These are phyloP conservation scores for Onychomys torridus DNA, from an alignment of 2,797 vertebrate genomes.

Conservation along the genomic window DNA sequence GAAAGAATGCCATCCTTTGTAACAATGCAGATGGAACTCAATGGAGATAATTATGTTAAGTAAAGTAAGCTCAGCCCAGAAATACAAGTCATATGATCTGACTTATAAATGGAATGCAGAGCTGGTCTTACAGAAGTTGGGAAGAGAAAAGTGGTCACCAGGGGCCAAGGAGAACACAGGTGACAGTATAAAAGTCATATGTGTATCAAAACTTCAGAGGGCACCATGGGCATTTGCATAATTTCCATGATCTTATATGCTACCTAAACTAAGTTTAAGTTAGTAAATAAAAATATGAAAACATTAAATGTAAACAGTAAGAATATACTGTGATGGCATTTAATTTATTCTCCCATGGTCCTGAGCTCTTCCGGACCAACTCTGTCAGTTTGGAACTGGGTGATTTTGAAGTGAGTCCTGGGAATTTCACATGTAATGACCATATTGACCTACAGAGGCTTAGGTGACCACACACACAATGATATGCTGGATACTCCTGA, in stretches of 20 bases:
- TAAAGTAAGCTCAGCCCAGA: background rate
- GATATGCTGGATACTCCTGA: background rate
- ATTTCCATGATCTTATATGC: too few species aligned
- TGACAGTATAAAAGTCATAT: too few species aligned
- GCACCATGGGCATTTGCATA: background rate
- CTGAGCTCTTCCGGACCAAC: background rate
- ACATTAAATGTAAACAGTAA: background rate
- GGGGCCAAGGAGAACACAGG: background rate
- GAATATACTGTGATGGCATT: background rate
- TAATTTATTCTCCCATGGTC: background rate
- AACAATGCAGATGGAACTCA: background rate
- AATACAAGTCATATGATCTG: background rate
- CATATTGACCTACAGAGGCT: rapidly evolving
- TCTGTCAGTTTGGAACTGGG: background rate
- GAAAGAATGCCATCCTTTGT: background rate
- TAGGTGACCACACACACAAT: rapidly evolving
- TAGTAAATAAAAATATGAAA: background rate
- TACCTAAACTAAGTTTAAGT: background rate
- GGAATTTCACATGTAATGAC: rapidly evolving
- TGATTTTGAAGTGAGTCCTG: background rate
- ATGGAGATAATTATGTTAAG: background rate
- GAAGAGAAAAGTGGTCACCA: background rate
- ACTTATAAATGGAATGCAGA: background rate
- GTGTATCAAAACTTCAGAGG: background rate
- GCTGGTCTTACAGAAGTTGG: background rate